Conservation (phyloP, 2,113 vertebrate species). For the Speoplatyrhinus poulsoni region DNA sequence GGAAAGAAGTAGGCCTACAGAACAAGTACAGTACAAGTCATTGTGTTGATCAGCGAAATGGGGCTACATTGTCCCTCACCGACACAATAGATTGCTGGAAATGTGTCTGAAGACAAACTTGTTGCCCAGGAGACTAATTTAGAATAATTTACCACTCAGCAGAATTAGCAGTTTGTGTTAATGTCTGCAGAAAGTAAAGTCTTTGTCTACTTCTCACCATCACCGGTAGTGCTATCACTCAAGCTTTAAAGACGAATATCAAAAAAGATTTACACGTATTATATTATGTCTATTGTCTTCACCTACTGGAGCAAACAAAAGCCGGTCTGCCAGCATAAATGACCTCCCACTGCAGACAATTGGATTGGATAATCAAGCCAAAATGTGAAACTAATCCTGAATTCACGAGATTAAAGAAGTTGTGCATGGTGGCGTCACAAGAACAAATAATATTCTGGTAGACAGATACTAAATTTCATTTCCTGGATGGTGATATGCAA, state of each 20-base stretch:
- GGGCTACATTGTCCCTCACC: conserved; percentile 44
- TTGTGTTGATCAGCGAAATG: conserved; percentile 40
- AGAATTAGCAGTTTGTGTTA: conserved; percentile 72
- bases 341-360: conserved; percentile 62
- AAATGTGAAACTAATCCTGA: conserved; percentile 78
- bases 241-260: conserved; percentile 75
- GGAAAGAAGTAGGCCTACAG: conserved; percentile 3
- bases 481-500: conserved; percentile 73
- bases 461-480: conserved; percentile 73
- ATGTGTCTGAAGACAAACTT: conserved; percentile 70
- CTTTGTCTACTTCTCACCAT: conserved; percentile 58
- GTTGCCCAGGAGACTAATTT: conserved; percentile 67
- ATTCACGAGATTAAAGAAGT: conserved; percentile 80
- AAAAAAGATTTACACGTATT: conserved; percentile 71
- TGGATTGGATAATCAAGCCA: conserved; percentile 60
- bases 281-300: conserved; percentile 78
- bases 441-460: conserved; percentile 68
- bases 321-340: conserved; percentile 56
- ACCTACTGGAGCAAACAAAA: conserved; percentile 74
- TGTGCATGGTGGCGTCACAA: conserved; percentile 60
- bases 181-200: conserved; percentile 65
- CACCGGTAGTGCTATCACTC: conserved; percentile 60
- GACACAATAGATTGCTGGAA: conserved; percentile 59
- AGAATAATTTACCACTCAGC: conserved; percentile 74
- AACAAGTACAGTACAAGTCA: conserved; percentile 10